Evolutionary conservation across 2,888 invertebrate species (phyloP).

Genomic region (Oscheius sp.): DNA sequence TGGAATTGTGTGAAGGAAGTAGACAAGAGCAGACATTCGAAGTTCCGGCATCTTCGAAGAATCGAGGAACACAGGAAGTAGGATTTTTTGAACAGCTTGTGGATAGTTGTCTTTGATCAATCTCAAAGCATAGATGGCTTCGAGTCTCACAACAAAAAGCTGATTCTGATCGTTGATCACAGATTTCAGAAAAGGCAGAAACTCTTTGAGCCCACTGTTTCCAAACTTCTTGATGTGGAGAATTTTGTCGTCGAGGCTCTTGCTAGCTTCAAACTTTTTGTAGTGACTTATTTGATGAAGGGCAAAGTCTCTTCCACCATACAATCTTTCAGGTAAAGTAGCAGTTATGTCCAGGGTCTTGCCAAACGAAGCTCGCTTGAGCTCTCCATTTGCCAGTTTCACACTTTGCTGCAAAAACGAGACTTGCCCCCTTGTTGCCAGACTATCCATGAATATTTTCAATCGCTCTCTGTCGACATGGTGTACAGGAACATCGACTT

Average conservation of each 20-base stretch:
- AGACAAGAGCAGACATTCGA: slow-evolving; percentile 61
- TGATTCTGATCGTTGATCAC: slow-evolving; percentile 59
- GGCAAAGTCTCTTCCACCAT: slow-evolving; percentile 48
- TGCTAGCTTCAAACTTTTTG: slow-evolving; percentile 45
- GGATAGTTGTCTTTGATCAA: slow-evolving; percentile 47
- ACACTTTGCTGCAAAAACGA: slow-evolving; percentile 51
- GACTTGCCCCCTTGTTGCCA: slow-evolving; percentile 18
- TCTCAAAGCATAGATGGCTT: slow-evolving; percentile 67
- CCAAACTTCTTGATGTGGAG: slow-evolving; percentile 66
- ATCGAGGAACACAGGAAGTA: slow-evolving; percentile 66
- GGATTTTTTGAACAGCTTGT: slow-evolving; percentile 45
- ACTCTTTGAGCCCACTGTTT: slow-evolving; percentile 65
- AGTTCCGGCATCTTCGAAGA: slow-evolving; percentile 56
- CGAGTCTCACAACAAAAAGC: slow-evolving; percentile 54
- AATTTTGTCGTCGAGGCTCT: slow-evolving; percentile 59
- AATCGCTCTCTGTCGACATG: slow-evolving; percentile 44
- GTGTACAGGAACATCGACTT: slow-evolving; percentile 48
- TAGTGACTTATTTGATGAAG: slow-evolving; percentile 48
- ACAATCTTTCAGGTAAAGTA: slow-evolving; percentile 35
- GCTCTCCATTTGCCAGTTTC: slow-evolving; percentile 54
- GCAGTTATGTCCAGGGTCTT: slow-evolving; percentile 43
- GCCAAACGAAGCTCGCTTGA: slow-evolving; percentile 50
- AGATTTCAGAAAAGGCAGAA: slow-evolving; percentile 58
- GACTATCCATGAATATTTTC: slow-evolving; percentile 56
- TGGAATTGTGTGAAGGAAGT: slow-evolving; percentile 59